These are phyloP conservation scores for Accipiter cooperii DNA, from an alignment of 2,113 vertebrate genomes.

Conservation along the genomic window DNA sequence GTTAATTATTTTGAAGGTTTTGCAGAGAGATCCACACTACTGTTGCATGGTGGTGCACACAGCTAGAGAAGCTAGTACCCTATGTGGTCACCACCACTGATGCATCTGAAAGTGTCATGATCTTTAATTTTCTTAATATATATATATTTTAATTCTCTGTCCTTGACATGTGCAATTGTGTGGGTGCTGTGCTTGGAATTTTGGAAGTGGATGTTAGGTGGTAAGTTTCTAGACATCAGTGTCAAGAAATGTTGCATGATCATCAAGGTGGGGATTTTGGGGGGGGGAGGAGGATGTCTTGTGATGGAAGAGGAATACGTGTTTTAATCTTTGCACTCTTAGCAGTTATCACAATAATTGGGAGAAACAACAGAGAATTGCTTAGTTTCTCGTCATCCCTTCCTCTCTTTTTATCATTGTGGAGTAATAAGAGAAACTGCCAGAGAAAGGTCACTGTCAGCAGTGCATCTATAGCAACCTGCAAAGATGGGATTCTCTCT, in stretches of 20 bases:
- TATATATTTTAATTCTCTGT: neutral
- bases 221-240: neutral
- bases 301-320: neutral
- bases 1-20: neutral
- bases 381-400: neutral
- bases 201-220: neutral
- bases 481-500: neutral
- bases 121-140: neutral
- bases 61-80: neutral
- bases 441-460: neutral
- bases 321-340: neutral
- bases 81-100: neutral
- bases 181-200: neutral
- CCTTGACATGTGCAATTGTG: neutral
- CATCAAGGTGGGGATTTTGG: too few species aligned
- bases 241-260: neutral
- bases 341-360: neutral
- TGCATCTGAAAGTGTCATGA: neutral
- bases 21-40: neutral
- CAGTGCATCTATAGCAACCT: neutral
- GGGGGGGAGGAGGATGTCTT: too few species aligned
- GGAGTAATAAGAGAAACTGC: neutral
- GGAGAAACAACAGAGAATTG: neutral
- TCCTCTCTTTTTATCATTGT: neutral
- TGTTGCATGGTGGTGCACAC: accelerated